Evolutionary conservation across 64 coral and sea anemone species (phyloP).

Genomic region (Acropora tenuis): DNA sequence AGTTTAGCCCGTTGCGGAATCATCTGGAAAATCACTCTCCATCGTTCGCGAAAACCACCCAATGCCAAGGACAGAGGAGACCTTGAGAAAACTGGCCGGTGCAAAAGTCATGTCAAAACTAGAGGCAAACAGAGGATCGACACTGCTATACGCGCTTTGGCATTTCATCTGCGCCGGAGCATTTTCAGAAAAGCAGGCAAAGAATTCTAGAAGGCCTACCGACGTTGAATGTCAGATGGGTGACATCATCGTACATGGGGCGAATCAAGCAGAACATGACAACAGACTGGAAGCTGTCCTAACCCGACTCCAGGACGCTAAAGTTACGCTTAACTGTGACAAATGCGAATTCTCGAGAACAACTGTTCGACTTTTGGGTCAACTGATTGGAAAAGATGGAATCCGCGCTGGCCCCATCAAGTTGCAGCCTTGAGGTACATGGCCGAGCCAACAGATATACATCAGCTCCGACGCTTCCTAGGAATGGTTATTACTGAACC

Average conservation of each 20-base stretch:
- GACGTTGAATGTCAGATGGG: neutral
- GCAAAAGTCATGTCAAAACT: neutral
- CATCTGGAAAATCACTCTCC: neutral
- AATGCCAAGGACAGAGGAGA: neutral
- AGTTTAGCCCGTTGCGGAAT: no score
- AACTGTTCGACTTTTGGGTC: neutral
- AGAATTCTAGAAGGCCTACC: neutral
- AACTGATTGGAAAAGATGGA: neutral
- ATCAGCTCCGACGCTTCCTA: neutral
- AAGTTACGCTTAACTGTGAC: conserved; percentile 14
- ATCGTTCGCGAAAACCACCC: neutral
- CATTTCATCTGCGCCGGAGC: conserved; percentile 23
- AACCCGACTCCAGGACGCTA: neutral
- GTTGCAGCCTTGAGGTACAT: neutral
- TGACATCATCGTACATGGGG: neutral
- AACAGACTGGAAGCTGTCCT: neutral
- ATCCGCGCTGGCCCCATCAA: neutral
- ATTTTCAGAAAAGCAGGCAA: neutral
- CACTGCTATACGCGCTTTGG: conserved; percentile 48
- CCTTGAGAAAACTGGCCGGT: neutral
- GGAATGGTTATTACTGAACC: conserved; percentile 52
- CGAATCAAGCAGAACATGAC: neutral
- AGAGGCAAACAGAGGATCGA: neutral
- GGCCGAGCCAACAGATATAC: neutral
- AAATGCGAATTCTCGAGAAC: conserved; percentile 28